Evolutionary conservation across 2,888 invertebrate species (phyloP), one percentile per base, ranked within the genome.

Genomic region (Zaprionus lineosus): DNA sequence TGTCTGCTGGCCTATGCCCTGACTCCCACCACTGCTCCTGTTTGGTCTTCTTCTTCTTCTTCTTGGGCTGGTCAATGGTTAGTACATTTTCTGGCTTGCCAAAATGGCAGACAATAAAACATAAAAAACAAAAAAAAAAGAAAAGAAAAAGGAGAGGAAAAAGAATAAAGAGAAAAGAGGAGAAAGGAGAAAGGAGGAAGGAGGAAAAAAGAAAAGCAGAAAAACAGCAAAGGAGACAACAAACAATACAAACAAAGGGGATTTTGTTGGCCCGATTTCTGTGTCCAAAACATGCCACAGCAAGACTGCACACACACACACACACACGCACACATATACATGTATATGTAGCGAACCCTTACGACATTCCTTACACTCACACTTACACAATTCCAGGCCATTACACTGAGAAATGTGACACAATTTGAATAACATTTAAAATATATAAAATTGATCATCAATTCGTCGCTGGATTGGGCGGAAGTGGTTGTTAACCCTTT

Each of bases 391-490:
- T 84, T 81, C 79, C 79, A 65, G 75, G 76, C 82, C 79, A 81
- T 81, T 81, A 84, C 85, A 78, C 85, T 81, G 84, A 81, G 84
- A 81, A 81, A 81, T 81, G 79, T 81, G 79, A 70, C 79, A 81
- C 79, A 84, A 81, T 81, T 81, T 81, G 79, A 81, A 81, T 81
- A 81, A 81, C 85, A 81, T 81, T 81, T 81, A 81, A 81, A 75
- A 84, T 85, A 82, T 74, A 82, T 74, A 75, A 84, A 81, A 81
- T 84, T 84, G 85, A 69, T 79, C 85, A 82, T 82, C 85, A 78
- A 78, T 66, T 70, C 78, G 65, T 50, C 41, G 6, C 52, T 9
- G 40, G 14, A 19, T 19, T 21, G 34, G 15, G 2, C 41, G 53
- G 41, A 72, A 72, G 60, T 66, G 66, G 72, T 66, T 55, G 50